Evolutionary conservation across 2,888 invertebrate genomes (phyloP), one percentile per base, ranked within the genome.

Genomic region (Euplexia lucipara): DNA sequence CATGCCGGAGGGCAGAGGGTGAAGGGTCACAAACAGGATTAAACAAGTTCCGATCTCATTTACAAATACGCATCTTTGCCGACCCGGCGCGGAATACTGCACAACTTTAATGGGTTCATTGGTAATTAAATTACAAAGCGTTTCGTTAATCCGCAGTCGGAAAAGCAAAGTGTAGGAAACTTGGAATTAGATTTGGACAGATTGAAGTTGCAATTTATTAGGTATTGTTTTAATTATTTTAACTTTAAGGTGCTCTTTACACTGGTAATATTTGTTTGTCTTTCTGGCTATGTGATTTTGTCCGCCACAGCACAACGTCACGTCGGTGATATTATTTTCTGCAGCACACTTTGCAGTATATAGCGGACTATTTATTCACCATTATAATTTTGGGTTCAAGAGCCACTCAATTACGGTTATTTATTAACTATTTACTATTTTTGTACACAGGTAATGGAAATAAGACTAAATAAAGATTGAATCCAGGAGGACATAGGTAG

Each of bases 31-130:
- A 74, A 81, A 88, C 83, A 70, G 83, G 86, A 88, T 91, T 89
- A 89, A 86, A 86, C 81, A 83, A 86, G 80, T 88, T 86, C 78
- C 73, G 75, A 86, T 89, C 86, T 86, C 78, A 88, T 90, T 90
- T 88, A 84, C 85, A 86, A 84, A 84, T 70, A 75, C 70, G 65
- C 60, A 65, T 70, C 70, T 65, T 68, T 53, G 39, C 47, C 37
- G 37, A 20, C 34, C 37, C 30, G 45, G 26, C n/a, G 58, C 41
- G 22, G 56, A 16, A 39, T 37, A 49, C 45, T 60, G 62, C 45
- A 59, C 47, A 48, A 48, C 20, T 56, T 56, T 51, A 66, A 69
- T 61, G 47, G 59, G 42, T 35, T 57, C 62, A 47, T 32, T 57
- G 67, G 22, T 65, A 68, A 63, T 63, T 69, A 48, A 66, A 75